Percentiles rank a stretch among this genome's conserved stretches.
These are phyloP conservation scores for Anarrhichthys ocellatus DNA, from an alignment of 2,113 vertebrate genomes.

Conservation along the genomic window DNA sequence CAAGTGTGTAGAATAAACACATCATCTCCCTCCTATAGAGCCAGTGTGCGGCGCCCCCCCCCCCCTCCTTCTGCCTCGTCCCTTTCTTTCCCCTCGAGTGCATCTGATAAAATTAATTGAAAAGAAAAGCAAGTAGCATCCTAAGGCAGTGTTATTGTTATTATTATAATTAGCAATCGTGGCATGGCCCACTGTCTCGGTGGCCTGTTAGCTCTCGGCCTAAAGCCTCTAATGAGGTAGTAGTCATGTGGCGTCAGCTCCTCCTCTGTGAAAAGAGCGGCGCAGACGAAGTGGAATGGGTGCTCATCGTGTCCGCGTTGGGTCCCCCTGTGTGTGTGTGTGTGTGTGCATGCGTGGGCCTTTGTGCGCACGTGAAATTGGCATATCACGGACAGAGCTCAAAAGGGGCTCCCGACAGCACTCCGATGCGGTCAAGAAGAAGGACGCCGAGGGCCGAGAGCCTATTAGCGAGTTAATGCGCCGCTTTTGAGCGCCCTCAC, in stretches of 20 bases:
- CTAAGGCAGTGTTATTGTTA: constrained; percentile 81
- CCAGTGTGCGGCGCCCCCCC: constrained; percentile 25
- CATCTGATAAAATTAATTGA: constrained; percentile 84
- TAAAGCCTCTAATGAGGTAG: constrained; percentile 81
- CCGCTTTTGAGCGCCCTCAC: constrained; percentile 1
- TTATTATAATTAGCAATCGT: constrained; percentile 83
- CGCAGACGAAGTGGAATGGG: constrained; percentile 70
- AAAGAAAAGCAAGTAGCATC: constrained; percentile 82
- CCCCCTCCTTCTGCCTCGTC: constrained; percentile 43
- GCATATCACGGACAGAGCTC: constrained; percentile 55
- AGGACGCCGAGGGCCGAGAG: constrained; percentile 37
- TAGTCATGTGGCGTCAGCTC: constrained; percentile 79
- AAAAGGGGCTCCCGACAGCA: constrained; percentile 60
- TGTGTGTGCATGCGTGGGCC: not conserved
- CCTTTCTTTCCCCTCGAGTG: constrained; percentile 62
- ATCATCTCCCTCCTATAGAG: constrained; percentile 72
- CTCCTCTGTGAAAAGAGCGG: constrained; percentile 69
- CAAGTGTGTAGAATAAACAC: constrained; percentile 73
- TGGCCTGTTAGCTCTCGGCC: constrained; percentile 78
- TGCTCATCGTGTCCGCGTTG: constrained; percentile 49
- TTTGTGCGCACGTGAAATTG: constrained; percentile 35
- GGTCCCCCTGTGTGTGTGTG: not conserved
- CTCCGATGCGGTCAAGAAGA: constrained; percentile 69
- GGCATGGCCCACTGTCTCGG: constrained; percentile 73
- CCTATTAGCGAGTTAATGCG: constrained; percentile 49